phyloP scores from a whole-genome alignment of 2,888 invertebrate species.

The Sesia apiformis region DNA sequence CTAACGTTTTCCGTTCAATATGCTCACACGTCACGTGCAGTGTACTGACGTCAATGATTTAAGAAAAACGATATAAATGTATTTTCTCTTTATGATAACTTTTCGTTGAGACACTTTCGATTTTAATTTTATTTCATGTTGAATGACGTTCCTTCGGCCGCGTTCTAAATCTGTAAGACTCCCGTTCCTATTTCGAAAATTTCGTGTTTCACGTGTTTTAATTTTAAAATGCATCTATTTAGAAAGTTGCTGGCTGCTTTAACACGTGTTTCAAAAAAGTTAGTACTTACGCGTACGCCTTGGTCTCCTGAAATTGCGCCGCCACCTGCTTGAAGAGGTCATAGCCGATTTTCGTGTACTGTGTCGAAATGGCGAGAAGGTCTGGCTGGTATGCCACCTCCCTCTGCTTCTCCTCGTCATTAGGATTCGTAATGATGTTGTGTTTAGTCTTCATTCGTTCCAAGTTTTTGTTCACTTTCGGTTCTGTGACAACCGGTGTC shows the following conservation, averaged over 20 bases:
- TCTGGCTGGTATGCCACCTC: slow-evolving; percentile 61
- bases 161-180: neutral
- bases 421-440: slow-evolving; percentile 52
- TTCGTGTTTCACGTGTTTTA: neutral
- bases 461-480: slow-evolving; percentile 25
- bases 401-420: slow-evolving; percentile 41
- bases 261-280: neutral
- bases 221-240: neutral
- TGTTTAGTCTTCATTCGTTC: slow-evolving; percentile 63
- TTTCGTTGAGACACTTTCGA: neutral
- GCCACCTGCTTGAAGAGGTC: slow-evolving; percentile 45
- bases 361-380: slow-evolving; percentile 62
- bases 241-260: neutral
- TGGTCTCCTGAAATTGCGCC: slow-evolving; percentile 52
- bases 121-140: neutral
- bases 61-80: no score
- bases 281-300: slow-evolving; percentile 64
- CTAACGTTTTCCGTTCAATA: neutral
- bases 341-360: slow-evolving; percentile 52
- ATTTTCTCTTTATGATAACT: neutral
- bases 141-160: neutral
- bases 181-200: neutral
- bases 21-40: neutral
- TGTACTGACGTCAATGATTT: no score
- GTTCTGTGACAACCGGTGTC: slow-evolving; percentile 18